Base-by-base conservation (phyloP, 37 sponge, comb jelly and placozoan genomes). In the Eunapius fragilis region DNA sequence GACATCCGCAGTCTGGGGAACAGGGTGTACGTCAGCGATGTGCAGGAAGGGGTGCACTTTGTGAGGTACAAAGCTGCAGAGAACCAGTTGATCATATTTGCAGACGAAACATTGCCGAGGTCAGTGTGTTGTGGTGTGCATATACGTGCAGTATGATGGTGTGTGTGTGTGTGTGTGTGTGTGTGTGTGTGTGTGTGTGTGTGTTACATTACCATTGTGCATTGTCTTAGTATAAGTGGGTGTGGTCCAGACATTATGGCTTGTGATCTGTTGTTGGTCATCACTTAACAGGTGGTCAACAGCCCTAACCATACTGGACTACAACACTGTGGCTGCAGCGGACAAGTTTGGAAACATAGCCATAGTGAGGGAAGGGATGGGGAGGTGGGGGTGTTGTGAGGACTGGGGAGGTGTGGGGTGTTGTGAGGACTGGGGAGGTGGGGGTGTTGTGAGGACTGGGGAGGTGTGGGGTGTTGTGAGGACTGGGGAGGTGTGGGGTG, bases 271-370 rank as follows among this genome's bases (percentile, higher is more conserved):
- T 1, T 58, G 2, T 10, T 10, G 22, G 19, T 1, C 7, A 1
- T 4, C 22, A 1, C 58, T 11, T 58, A 12, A 48, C 24, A 93
- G 96, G 68, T 96, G 75, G 47, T 85, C 91, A 50, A 97, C 96
- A 19, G 77, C 89, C 5, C 72, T 68, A 37, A 88, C 90, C 89
- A 75, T 98, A 22, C 73, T 97, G 75, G 99, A 98, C 84, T 98
- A 95, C 86, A 93, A 92, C 80, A 96, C 99, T 3, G 90, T 96
- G 0, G 97, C 95, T 31, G 91, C 91, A 45, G 97, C 92, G 31
- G 99, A 98, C 86, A 98, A 98, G 89, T 98, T 98, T 91, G 99
- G 99, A 24, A 97, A 93, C 68, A 33, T 97, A 22, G 82, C 92
- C 14, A 85, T 98, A 33, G 90, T 98, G 71, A 87, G 93, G 83